Evolutionary conservation across 30 jellyfish, hydroid and myxozoan species (phyloP), one percentile per base, ranked within the genome.

Genomic region (Cassiopea andromeda): DNA sequence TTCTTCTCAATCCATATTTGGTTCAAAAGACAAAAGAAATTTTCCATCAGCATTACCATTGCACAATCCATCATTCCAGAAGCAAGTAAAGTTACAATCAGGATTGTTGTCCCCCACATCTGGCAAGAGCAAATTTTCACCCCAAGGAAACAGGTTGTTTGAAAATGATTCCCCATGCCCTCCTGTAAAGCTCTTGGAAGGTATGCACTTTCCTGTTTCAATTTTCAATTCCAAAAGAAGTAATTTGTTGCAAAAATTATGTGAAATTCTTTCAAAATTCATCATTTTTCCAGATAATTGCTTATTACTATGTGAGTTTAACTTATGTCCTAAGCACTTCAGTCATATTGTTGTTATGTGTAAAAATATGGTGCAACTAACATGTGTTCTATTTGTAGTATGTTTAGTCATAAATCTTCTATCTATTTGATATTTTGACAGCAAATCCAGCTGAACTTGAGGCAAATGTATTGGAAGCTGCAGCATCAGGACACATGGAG

Each of bases 381-480:
- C 5, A 5, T 9, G 5, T 5, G 64, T 50, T 50, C 64, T 50
- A 50, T 2, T 50, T 2, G 64, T 2, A 6, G n/a, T 1, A 77
- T 77, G 9, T 17, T 12, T 1, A 19, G 3, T 67, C 44, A 54
- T 27, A 8, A 43, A 72, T 27, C 6, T 49, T 58, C 8, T 18
- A 16, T 69, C n/a, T n/a, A n/a, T n/a, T 73, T 16, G 1, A 17
- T 78, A 7, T n/a, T 66, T 13, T 70, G 9, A 8, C 10, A 90
- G 97, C 89, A 10, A 83, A 68, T 60, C 96, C 98, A 14, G 83
- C 78, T 46, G 98, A 94, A 7, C 74, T 94, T 50, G 98, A 94
- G 82, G 86, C 77, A 48, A 46, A 44, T 59, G 98, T 94, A 6
- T 14, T 89, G 77, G 93, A 73, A 57, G 98, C 98, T 0, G 76